phyloP scores from a whole-genome alignment of 2,797 vertebrate species.

The Diplodus puntazzo region DNA sequence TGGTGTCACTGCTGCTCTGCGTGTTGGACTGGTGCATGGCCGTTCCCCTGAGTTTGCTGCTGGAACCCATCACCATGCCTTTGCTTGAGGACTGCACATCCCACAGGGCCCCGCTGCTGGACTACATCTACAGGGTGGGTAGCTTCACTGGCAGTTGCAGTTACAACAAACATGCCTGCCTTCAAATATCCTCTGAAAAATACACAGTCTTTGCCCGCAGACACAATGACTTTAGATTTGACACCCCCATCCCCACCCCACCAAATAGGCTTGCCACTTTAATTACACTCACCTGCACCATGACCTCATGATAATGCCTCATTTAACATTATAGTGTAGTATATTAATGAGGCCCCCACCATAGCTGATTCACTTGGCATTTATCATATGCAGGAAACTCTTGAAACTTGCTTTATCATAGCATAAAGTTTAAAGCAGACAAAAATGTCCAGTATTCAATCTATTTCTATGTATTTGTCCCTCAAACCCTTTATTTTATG shows the following conservation, averaged over 20 bases:
- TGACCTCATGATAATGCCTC: constrained; percentile 69
- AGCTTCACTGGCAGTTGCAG: constrained; percentile 9
- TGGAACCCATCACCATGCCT: constrained; percentile 90
- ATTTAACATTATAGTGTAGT: constrained; percentile 64
- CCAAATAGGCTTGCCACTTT: constrained; percentile 59
- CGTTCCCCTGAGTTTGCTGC: constrained; percentile 89
- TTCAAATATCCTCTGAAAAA: constrained; percentile 25
- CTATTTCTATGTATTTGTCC: constrained; percentile 43
- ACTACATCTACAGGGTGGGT: constrained; percentile 98
- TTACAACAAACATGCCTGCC: constrained; percentile 5
- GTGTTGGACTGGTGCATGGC: constrained; percentile 99
- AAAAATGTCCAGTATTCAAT: constrained; percentile 48
- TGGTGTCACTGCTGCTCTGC: constrained; percentile 96
- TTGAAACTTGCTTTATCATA: constrained; percentile 7
- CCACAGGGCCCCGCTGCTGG: constrained; percentile 90
- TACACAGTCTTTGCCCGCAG: background rate
- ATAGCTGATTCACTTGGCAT: constrained; percentile 10
- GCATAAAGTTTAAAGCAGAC: background rate
- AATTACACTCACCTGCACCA: constrained; percentile 73
- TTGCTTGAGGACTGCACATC: constrained; percentile 87
- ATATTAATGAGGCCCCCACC: constrained; percentile 1
- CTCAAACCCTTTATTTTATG: constrained; percentile 70
- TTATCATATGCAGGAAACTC: constrained; percentile 39
- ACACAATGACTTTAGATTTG: constrained; percentile 45
- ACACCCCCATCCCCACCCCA: constrained; percentile 32